Evolutionary conservation across 2,797 vertebrate genomes (phyloP).

Genomic region (Sebastes wilsoni): DNA sequence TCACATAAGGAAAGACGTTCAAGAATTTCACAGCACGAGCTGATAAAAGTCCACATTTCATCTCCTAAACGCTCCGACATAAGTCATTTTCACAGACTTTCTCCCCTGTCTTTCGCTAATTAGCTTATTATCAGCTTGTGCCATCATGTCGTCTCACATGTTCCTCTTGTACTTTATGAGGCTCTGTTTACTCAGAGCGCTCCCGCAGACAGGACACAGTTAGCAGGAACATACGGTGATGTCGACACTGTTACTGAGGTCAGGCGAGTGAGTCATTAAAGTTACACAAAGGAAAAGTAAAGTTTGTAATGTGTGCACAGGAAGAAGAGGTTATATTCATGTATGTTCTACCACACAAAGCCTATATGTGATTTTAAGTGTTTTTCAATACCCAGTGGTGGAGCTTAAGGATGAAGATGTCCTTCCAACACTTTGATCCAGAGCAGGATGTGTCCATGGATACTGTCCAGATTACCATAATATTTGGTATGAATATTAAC

Average conservation of each 20-base stretch:
- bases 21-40: background rate
- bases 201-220: background rate
- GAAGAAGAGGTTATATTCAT: background rate
- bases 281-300: background rate
- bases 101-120: conserved; percentile 42
- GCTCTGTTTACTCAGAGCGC: background rate
- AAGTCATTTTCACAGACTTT: conserved; percentile 7
- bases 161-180: background rate
- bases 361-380: background rate
- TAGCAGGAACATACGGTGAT: background rate
- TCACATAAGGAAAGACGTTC: background rate
- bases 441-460: background rate
- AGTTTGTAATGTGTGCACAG: background rate
- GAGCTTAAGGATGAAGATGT: background rate
- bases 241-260: background rate
- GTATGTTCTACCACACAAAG: background rate
- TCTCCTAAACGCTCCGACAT: background rate
- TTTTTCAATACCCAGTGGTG: background rate
- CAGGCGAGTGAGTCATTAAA: background rate
- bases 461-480: background rate
- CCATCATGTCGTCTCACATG: conserved; percentile 16
- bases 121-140: conserved; percentile 46
- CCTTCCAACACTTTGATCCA: background rate
- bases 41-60: conserved; percentile 15
- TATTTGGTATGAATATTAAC: background rate